Base-by-base conservation (phyloP, 2,113 vertebrate genomes). In the Caracal caracal region DNA sequence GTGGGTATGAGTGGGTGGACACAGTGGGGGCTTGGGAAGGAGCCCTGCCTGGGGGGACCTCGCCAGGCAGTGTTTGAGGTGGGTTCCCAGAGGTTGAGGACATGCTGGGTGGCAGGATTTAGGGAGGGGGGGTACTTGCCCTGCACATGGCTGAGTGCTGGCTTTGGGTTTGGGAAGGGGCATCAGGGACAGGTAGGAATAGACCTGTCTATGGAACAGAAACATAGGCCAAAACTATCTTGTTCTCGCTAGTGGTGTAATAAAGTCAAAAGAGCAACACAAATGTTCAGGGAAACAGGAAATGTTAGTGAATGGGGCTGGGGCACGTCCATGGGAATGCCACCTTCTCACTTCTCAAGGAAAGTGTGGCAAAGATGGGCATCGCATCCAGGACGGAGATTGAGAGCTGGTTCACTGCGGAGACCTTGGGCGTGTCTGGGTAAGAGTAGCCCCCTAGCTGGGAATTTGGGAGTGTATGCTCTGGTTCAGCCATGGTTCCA, bases 301-400 rank as follows among this genome's bases (percentile, higher is more conserved):
- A 28, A 24, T 7, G 10, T 13, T 51, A 28, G 56, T 20, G 19
- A 68, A 2, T 0, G 0, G 33, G 47, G 8, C 82, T 17, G 22
- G 73, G n/a, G 53, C 33, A 20, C 0, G 1, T 28, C 13, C 7
- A 6, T 7, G 1, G 49, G 51, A 71, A 81, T 2, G 13, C 68
- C 2, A 4, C 26, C n/a, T 61, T 87, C 82, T 95, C 28, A 3
- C 19, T 40, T 80, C 88, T 92, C 17, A 94, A 99, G 99, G 99
- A 99, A n/a, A 98, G 98, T 12, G 56, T 99, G 96, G 98, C 96
- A 35, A 99, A 98, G 79, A 98, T 99, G 4, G 99, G 99, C 5
- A 98, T 99, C 0, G 97, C 63, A 0, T 98, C 98, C 92, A 98
- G 98, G 97, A 98, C 98, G 0, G 99, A 99, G 98, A 99, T 98